These are phyloP conservation scores for Intoshia linei DNA, from an alignment of 1,140 invertebrate genomes.

Conservation along the genomic window DNA sequence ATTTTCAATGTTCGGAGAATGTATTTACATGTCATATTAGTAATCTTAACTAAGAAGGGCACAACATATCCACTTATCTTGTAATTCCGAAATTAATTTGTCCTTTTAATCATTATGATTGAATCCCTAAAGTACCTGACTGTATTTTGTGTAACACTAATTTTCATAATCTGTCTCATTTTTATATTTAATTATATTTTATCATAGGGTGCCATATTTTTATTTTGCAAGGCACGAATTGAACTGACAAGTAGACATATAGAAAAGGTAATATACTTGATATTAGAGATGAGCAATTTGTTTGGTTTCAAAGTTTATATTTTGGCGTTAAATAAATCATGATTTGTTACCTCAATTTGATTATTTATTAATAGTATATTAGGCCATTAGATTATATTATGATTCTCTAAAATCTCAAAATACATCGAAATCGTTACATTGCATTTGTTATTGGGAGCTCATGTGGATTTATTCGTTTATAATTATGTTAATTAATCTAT, in stretches of 20 bases:
- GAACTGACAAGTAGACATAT: conserved; percentile 46
- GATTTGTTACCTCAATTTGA: not conserved
- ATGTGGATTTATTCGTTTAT: conserved; percentile 49
- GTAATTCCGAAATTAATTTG: too few relatives aligned
- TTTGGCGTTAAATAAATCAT: not conserved
- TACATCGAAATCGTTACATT: conserved; percentile 65
- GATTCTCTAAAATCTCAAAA: conserved; percentile 47
- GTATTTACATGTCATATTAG: too few relatives aligned
- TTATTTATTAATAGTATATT: conserved; percentile 1
- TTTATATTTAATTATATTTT: too few relatives aligned
- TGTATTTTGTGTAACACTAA: too few relatives aligned
- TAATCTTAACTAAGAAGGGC: too few relatives aligned
- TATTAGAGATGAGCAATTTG: not conserved
- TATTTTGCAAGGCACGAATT: conserved; percentile 54
- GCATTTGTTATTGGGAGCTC: conserved; percentile 71
- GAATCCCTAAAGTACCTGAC: too few relatives aligned
- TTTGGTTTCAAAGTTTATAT: not conserved
- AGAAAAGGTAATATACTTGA: conserved; percentile 20
- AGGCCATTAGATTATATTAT: conserved; percentile 40
- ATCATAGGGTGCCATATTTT: conserved; percentile 61
- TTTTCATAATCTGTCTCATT: too few relatives aligned
- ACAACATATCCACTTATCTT: too few relatives aligned
- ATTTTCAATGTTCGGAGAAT: too few relatives aligned
- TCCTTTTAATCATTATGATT: too few relatives aligned
- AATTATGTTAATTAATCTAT: not conserved